Conservation (phyloP, 2,113 vertebrate species). For the Gila orcuttii region DNA sequence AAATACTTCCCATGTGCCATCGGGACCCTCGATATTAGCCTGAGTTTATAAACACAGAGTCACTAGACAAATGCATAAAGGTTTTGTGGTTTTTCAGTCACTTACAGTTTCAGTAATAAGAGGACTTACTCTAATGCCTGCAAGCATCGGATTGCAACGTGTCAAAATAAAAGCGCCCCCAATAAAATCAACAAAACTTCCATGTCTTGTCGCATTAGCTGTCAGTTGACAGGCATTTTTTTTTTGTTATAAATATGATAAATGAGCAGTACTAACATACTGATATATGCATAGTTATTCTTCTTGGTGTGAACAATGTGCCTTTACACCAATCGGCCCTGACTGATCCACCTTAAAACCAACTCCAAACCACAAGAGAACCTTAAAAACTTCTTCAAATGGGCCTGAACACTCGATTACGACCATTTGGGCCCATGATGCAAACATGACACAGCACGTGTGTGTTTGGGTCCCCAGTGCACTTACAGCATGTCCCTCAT, state of each 20-base stretch:
- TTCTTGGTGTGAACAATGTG: neutral
- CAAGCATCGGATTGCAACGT: neutral
- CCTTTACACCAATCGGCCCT: neutral
- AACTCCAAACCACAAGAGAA: neutral
- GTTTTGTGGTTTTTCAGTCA: neutral
- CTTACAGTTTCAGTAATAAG: neutral
- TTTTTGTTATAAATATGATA: neutral
- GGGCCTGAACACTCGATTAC: neutral
- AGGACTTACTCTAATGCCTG: neutral
- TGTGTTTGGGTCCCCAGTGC: neutral
- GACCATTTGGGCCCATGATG: neutral
- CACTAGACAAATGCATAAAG: neutral
- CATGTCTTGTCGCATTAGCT: neutral
- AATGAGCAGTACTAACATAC: neutral
- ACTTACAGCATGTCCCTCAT: conserved; percentile 54
- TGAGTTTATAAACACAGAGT: neutral
- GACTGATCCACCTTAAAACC: neutral
- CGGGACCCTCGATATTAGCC: neutral
- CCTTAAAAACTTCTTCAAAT: neutral
- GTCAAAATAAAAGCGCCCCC: too few species aligned
- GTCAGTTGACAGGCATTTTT: neutral
- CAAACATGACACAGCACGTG: neutral
- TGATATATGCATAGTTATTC: too few species aligned
- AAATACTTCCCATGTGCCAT: neutral
- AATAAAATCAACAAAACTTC: too few species aligned